phyloP scores from a whole-genome alignment of 2,113 vertebrate genomes.

The Cyphomyrus plagiostoma region DNA sequence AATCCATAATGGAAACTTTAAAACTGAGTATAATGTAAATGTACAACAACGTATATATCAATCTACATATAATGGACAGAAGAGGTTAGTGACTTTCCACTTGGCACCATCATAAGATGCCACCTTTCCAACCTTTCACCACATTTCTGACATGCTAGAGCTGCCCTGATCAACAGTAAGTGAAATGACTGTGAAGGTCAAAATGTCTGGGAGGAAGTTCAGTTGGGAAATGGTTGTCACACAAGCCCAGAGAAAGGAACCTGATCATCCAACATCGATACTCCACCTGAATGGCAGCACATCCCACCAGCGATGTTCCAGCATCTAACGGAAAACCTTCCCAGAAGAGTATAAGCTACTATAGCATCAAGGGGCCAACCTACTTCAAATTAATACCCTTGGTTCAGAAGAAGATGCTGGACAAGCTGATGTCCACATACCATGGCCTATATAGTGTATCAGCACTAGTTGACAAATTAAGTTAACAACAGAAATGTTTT shows the following conservation, averaged over 20 bases:
- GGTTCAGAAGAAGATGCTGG: not conserved
- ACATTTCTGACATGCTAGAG: not conserved
- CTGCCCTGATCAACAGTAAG: not conserved
- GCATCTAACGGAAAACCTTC: not conserved
- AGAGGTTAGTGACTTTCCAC: not conserved
- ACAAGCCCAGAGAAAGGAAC: not conserved
- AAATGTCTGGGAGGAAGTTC: not conserved
- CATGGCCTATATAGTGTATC: not conserved
- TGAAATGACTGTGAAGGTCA: not conserved
- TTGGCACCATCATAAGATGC: not conserved
- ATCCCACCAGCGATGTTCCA: not conserved
- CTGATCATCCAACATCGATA: not conserved
- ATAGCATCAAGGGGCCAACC: not conserved
- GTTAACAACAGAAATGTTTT: conserved; percentile 25
- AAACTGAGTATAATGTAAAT: not conserved
- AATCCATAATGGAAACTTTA: not conserved
- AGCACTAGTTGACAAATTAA: not conserved
- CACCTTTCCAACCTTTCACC: not conserved
- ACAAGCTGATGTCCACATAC: not conserved
- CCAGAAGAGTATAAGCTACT: not conserved
- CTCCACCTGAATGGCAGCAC: not conserved
- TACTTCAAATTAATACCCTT: not conserved
- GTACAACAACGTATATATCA: not conserved
- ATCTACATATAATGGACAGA: not conserved
- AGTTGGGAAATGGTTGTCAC: not conserved